phyloP scores from a whole-genome alignment of 2,888 invertebrate species.

The Euproctis similis region DNA sequence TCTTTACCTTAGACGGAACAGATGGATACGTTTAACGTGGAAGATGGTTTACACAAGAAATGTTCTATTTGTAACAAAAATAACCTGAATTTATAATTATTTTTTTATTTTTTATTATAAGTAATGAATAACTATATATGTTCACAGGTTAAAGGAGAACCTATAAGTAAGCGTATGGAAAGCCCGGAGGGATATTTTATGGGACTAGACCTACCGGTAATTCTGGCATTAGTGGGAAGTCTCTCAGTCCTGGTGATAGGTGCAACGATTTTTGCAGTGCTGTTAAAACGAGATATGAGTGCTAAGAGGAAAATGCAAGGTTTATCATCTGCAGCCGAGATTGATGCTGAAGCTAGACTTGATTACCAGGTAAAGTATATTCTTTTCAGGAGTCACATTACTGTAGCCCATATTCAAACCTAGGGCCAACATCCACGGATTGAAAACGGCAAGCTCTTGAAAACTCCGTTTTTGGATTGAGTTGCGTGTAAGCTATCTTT shows the following conservation, averaged over 20 bases:
- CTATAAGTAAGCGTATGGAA: conserved; percentile 47
- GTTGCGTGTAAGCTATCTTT: too few relatives aligned
- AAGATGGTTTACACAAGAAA: too few relatives aligned
- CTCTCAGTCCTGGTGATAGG: conserved; percentile 54
- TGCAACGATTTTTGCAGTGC: conserved; percentile 53
- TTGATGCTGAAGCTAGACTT: conserved; percentile 91
- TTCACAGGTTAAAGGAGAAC: conserved; percentile 53
- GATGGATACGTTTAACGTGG: too few relatives aligned
- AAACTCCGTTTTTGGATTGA: too few relatives aligned
- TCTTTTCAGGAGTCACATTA: neutral
- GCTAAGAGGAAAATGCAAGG: conserved; percentile 88
- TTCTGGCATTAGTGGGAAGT: conserved; percentile 56
- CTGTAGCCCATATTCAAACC: too few relatives aligned
- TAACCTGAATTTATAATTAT: too few relatives aligned
- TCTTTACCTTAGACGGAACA: too few relatives aligned
- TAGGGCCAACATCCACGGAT: too few relatives aligned
- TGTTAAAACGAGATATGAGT: conserved; percentile 85
- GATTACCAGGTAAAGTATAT: conserved; percentile 94
- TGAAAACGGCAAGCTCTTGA: too few relatives aligned
- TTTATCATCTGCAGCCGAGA: conserved; percentile 76
- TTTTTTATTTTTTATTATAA: too few relatives aligned
- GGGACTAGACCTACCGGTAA: conserved; percentile 49
- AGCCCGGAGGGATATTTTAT: conserved; percentile 35
- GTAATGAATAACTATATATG: too few relatives aligned
- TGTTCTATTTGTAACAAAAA: too few relatives aligned